Conservation (phyloP, 1,140 invertebrate genomes). For the Cardiocondyla obscurior region DNA sequence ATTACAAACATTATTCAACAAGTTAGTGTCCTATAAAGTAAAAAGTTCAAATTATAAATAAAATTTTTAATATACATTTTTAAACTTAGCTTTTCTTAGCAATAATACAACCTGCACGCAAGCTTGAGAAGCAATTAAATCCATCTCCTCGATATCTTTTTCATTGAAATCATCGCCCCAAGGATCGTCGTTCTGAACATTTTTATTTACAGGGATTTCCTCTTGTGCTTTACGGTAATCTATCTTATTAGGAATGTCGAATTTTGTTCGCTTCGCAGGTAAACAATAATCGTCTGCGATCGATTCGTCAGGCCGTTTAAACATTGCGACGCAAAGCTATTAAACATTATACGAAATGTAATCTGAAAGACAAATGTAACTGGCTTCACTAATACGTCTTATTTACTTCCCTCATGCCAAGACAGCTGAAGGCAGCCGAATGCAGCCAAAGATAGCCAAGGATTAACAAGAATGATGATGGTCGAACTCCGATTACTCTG, state of each 20-base stretch:
- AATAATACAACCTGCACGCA: constrained; percentile 51
- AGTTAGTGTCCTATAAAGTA: constrained; percentile 35
- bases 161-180: constrained; percentile 80
- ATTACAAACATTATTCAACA: neutral
- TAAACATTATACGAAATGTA: neutral
- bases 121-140: constrained; percentile 77
- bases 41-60: neutral
- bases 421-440: too few relatives aligned
- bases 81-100: neutral
- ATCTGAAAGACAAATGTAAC: too few relatives aligned
- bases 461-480: too few relatives aligned
- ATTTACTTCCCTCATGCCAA: too few relatives aligned
- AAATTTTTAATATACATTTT: neutral
- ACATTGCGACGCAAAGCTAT: neutral
- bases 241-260: neutral
- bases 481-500: too few relatives aligned
- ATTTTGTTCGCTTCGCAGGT: constrained; percentile 18
- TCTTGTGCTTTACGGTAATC: neutral
- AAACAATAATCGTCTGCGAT: neutral
- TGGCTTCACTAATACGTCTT: too few relatives aligned
- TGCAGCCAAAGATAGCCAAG: too few relatives aligned
- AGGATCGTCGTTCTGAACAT: constrained; percentile 61
- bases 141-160: constrained; percentile 77
- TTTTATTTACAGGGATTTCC: neutral
- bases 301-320: neutral